These are phyloP conservation scores for Spilarctia lutea DNA, from an alignment of 2,888 invertebrate species.

Conservation along the genomic window DNA sequence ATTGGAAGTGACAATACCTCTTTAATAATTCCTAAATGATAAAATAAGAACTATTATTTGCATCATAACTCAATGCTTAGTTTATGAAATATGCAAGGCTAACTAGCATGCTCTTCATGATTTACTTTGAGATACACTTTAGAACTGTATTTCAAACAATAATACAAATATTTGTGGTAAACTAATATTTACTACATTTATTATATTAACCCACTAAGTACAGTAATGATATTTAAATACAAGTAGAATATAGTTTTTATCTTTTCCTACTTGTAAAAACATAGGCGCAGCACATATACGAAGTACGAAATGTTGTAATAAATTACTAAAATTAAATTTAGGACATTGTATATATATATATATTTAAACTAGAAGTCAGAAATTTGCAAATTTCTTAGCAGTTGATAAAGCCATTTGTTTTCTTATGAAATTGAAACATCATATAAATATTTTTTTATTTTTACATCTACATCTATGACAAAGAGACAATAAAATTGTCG, in stretches of 20 bases:
- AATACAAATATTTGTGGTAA: background rate
- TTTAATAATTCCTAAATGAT: too few species aligned
- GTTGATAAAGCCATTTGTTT: background rate
- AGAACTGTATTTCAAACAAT: background rate
- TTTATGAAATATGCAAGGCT: background rate
- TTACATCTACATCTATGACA: constrained; percentile 1
- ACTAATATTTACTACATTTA: background rate
- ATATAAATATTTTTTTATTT: too few species aligned
- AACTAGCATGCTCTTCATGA: too few species aligned
- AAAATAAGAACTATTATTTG: background rate
- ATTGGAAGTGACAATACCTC: too few species aligned
- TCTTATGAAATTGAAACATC: background rate
- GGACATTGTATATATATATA: too few species aligned
- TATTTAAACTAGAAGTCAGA: background rate
- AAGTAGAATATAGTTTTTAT: too few species aligned
- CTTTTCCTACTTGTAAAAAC: too few species aligned
- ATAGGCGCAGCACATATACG: too few species aligned
- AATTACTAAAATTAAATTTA: background rate
- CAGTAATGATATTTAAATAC: too few species aligned
- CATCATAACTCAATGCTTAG: background rate
- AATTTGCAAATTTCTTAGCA: background rate
- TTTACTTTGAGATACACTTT: background rate
- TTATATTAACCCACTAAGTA: too few species aligned
- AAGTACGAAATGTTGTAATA: too few species aligned
- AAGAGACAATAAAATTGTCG: constrained; percentile 35